Base-by-base conservation (phyloP, 2,888 invertebrate species). In the Tortrix viridana region DNA sequence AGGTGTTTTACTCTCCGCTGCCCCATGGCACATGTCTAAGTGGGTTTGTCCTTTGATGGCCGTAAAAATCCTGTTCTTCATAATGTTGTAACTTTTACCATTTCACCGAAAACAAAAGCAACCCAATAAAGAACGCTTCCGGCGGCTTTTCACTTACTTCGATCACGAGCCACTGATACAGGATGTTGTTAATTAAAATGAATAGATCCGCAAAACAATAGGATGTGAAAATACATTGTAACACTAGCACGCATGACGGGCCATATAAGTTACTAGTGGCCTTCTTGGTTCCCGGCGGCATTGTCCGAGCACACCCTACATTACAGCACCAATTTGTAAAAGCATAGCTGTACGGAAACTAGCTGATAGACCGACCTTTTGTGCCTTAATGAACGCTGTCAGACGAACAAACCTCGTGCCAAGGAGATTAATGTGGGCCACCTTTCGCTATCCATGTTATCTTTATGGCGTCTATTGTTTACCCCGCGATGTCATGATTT, bases 341-440 rank as follows among this genome's bases (percentile, higher is more conserved):
- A 80, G 77, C 81, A 80, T 79, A 77, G 77, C 79, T 71, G 46
- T 72, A 68, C 77, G 85, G 86, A 86, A 86, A 85, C 86, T 84
- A 82, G 75, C 83, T 81, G 86, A 86, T 88, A 86, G 88, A 84
- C 84, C 77, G 75, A 74, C 81, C 89, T 78, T 84, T 89, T 88
- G 88, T 88, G 80, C 73, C 76, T 76, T 88, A 88, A 89, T 89
- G 88, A 88, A 88, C 77, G 80, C 82, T 87, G 88, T 88, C 88
- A 83, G 85, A 78, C 71, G 80, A 82, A 86, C 88, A 84, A 86
- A 85, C 85, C 82, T 77, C 77, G 76, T 74, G 73, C 74, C 75
- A 68, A 72, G 59, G 76, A 84, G 82, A 88, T 88, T 88, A 85
- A 88, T 86, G 84, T 80, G 72, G 74, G 76, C 76, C 76, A 80